phyloP scores from a whole-genome alignment of 2,113 vertebrate genomes.

The Trematocara macrostoma region DNA sequence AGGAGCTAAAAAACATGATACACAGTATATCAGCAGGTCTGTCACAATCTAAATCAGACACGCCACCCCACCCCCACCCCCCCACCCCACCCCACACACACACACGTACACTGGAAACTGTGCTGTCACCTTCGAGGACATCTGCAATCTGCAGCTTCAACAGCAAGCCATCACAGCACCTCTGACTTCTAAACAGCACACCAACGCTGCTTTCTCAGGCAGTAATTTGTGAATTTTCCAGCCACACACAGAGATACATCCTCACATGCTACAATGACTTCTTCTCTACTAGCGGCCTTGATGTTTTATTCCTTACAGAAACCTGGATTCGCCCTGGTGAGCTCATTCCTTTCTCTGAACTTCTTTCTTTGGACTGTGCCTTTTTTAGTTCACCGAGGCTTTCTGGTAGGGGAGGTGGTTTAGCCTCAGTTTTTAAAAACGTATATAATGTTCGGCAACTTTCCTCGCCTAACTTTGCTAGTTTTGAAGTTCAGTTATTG shows the following conservation, averaged over 20 bases:
- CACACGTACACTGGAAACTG: not conserved
- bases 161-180: not conserved
- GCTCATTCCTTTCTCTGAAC: not conserved
- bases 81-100: not conserved
- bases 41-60: not conserved
- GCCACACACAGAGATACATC: not conserved
- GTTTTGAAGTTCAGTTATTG: no score
- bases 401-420: rapidly evolving
- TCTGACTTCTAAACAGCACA: conserved; percentile 10
- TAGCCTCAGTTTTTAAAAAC: no score
- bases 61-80: not conserved
- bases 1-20: not conserved
- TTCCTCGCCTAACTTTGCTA: no score
- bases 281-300: not conserved
- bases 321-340: not conserved
- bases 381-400: not conserved
- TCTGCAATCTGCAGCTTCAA: conserved; percentile 1
- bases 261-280: not conserved
- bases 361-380: not conserved
- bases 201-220: not conserved
- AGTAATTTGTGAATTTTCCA: not conserved
- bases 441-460: no score
- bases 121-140: not conserved
- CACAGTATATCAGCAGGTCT: not conserved
- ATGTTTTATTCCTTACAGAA: not conserved